Conservation (phyloP, 92 coral and sea anemone species). For the Actinernus sp. region DNA sequence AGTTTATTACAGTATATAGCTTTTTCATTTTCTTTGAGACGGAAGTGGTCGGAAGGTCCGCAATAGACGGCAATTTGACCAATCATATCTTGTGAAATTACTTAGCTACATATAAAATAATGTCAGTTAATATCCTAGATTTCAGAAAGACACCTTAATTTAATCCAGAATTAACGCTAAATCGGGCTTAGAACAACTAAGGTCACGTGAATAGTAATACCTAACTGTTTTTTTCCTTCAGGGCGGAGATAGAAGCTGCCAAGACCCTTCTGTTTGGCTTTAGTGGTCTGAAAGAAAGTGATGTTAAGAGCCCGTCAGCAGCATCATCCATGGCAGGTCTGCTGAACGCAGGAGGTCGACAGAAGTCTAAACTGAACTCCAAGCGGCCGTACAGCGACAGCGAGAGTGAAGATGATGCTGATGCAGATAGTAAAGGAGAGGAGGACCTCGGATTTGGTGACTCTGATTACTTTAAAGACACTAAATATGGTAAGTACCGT, state of each 20-base stretch:
- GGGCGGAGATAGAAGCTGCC: constrained; percentile 93
- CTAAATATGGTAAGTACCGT: constrained; percentile 82
- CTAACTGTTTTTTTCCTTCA: constrained; percentile 20
- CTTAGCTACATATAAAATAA: no score
- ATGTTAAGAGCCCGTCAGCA: constrained; percentile 5
- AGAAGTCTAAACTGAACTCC: constrained; percentile 75
- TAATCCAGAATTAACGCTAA: no score
- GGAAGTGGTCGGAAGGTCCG: no score
- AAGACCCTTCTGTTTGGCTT: constrained; percentile 79
- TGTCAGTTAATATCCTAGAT: no score
- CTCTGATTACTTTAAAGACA: constrained; percentile 83
- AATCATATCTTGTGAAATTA: no score
- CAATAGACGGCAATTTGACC: no score
- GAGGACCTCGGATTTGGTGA: constrained; percentile 89
- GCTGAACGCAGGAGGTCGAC: constrained; percentile 15
- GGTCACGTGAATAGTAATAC: no score
- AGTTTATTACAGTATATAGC: no score
- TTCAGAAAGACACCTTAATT: no score
- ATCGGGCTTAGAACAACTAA: no score
- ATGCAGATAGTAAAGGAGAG: constrained; percentile 39
- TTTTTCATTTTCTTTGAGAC: no score
- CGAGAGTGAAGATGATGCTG: constrained; percentile 47
- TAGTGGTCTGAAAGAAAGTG: constrained; percentile 25
- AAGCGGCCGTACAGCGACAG: constrained; percentile 66
- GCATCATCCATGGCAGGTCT: constrained; percentile 18